Percentiles rank a stretch among this genome's conserved stretches.
These are phyloP conservation scores for Pammene fasciana DNA, from an alignment of 2,888 invertebrate species.

Conservation along the genomic window DNA sequence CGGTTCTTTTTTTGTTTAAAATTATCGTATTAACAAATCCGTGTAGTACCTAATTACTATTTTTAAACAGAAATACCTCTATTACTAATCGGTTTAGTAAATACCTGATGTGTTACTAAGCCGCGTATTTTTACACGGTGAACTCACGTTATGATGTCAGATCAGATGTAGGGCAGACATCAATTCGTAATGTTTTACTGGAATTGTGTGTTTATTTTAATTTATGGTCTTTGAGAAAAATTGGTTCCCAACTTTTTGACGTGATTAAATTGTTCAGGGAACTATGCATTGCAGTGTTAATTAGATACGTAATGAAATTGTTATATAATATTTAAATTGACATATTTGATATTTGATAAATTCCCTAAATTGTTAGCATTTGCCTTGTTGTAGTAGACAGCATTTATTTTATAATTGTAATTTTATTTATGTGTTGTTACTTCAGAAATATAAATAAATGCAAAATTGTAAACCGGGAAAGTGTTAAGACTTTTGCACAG, in stretches of 20 bases:
- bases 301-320: too few species aligned
- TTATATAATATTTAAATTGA: neutral
- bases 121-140: constrained; percentile 29
- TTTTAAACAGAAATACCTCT: too few species aligned
- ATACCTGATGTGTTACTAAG: constrained; percentile 29
- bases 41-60: too few species aligned
- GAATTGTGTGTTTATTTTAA: constrained; percentile 35
- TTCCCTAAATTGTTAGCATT: neutral
- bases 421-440: too few species aligned
- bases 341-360: neutral
- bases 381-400: neutral
- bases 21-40: too few species aligned
- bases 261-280: neutral
- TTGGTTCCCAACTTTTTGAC: neutral
- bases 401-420: neutral
- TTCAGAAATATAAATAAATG: too few species aligned
- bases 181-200: constrained; percentile 22
- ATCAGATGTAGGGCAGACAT: constrained; percentile 32
- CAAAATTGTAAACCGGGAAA: too few species aligned
- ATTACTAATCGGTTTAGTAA: neutral
- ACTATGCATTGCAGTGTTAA: too few species aligned
- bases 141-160: constrained; percentile 33
- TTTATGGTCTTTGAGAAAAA: neutral
- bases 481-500: too few species aligned
- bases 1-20: too few species aligned